Base-by-base conservation (phyloP, 2,888 invertebrate genomes). In the Platerodrilus igneus region DNA sequence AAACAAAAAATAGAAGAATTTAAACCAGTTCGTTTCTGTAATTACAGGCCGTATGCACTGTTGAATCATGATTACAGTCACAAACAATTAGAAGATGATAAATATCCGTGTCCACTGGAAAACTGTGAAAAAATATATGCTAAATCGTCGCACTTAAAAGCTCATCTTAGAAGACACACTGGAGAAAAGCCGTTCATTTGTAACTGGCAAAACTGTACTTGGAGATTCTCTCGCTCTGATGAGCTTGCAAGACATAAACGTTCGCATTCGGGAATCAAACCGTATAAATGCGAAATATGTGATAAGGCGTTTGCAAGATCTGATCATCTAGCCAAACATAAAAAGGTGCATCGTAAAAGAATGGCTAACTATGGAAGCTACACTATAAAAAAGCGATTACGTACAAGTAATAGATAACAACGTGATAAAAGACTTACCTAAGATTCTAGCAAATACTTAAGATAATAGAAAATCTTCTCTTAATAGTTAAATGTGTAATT, bases 261-360 rank as follows among this genome's bases (percentile, higher is more conserved):
- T 48, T 93, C 92, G n/a, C 95, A 95, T 68, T 92, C 92, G 0
- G 95, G 95, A 0, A 79, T 92, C 46, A 94, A 94, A 66, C 95
- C 95, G 0, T 95, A 95, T 68, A 79, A 83, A 41, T 96, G 95
- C 67, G 76, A 78, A 40, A 78, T 88, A 55, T 96, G 95, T 66
- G 77, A 82, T 30, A 94, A 95, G 68, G 77, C 83, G 46, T 96
- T 96, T 68, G 88, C 92, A 1, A 76, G 95, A 15, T 93, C 92
- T 16, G 95, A 96, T 67, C 95, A 96, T 66, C 75, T 95, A 39
- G 81, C 92, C 15, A 95, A 95, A 67, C 95, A 96, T 66, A 79
- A 84, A 9, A 90, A 85, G 54, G 87, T 89, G 4, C 89, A 89
- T 63, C 80, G 83, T 28, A 77, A 85, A 42, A 77, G 74, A 45